Conservation (phyloP, 2,888 invertebrate genomes). For the Norana najaformis region DNA sequence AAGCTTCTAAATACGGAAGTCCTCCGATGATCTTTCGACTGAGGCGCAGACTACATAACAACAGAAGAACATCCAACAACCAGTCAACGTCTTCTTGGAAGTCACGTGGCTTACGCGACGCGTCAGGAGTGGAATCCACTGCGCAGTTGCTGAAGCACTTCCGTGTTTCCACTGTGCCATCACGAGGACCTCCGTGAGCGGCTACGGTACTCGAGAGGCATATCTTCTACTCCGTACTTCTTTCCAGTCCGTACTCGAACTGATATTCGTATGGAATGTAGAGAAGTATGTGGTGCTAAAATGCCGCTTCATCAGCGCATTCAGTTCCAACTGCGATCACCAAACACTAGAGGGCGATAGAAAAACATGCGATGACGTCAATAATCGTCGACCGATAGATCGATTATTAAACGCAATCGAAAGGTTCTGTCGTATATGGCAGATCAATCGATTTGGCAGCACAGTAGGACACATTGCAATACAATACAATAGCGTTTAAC, state of each 20-base stretch:
- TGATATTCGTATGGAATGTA: slow-evolving; percentile 36
- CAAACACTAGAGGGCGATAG: background rate
- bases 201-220: background rate
- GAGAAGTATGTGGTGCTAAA: slow-evolving; percentile 34
- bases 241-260: slow-evolving; percentile 32
- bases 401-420: background rate
- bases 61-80: background rate
- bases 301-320: background rate
- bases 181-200: too few species aligned
- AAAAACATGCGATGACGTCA: background rate
- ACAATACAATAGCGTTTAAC: too few species aligned
- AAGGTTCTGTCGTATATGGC: background rate
- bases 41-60: too few species aligned
- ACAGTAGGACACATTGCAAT: too few species aligned
- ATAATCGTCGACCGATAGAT: background rate
- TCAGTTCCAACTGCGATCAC: too few species aligned
- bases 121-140: background rate
- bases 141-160: background rate
- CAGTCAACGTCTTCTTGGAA: background rate
- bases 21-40: background rate
- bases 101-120: background rate
- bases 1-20: background rate
- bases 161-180: too few species aligned
- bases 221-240: slow-evolving; percentile 29
- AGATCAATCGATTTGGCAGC: background rate